phyloP scores from a whole-genome alignment of 2,113 vertebrate species.

The Nibea albiflora region DNA sequence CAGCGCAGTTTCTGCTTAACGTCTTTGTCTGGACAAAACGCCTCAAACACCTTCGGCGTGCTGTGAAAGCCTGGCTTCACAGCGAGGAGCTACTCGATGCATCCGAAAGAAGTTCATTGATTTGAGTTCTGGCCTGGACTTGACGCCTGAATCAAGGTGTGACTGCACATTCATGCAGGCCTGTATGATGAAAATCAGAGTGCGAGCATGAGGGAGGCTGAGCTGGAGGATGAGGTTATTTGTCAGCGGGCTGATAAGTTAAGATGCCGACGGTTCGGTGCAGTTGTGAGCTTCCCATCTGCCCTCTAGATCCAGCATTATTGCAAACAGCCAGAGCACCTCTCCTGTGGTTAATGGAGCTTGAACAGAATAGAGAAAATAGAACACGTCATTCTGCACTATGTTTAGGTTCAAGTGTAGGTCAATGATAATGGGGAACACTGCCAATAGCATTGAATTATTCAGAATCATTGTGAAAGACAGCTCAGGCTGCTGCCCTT shows the following conservation, averaged over 20 bases:
- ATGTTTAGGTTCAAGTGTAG: constrained; percentile 70
- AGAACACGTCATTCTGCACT: constrained; percentile 50
- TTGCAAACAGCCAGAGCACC: constrained; percentile 44
- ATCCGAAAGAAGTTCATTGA: constrained; percentile 22
- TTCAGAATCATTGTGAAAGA: constrained; percentile 48
- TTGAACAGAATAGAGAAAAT: constrained; percentile 58
- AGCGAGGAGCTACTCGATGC: not conserved
- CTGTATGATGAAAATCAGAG: not conserved
- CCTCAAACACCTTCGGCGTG: not conserved
- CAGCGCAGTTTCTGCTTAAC: not conserved
- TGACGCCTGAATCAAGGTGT: not conserved
- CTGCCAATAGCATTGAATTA: constrained; percentile 56
- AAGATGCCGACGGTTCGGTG: constrained; percentile 23
- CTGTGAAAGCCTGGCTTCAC: not conserved
- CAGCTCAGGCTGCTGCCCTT: constrained; percentile 16
- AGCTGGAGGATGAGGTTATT: constrained; percentile 1
- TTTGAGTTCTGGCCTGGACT: not conserved
- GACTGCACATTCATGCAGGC: accelerated
- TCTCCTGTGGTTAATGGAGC: constrained; percentile 69
- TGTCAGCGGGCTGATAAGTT: constrained; percentile 37
- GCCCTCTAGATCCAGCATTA: constrained; percentile 52
- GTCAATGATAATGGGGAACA: constrained; percentile 61
- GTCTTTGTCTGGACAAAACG: constrained; percentile 16
- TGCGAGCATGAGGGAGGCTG: not conserved
- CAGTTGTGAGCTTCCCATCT: constrained; percentile 9